Conservation (phyloP, 2,113 vertebrate species). For the Beaufortia kweichowensis region DNA sequence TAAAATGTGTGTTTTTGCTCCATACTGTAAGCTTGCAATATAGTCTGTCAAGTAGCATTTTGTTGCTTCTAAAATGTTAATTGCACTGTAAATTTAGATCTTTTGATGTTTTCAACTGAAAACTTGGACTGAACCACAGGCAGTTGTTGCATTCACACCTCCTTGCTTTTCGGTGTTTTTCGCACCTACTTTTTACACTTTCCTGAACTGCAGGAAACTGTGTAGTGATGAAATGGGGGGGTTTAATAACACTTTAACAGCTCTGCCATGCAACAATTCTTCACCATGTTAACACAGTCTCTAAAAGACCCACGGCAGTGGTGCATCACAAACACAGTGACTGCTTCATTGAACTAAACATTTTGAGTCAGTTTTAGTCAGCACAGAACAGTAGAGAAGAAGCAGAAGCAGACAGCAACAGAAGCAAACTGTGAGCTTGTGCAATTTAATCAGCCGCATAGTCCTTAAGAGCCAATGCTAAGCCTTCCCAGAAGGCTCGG, state of each 20-base stretch:
- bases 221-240: too few species aligned
- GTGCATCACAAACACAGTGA: slow-evolving; percentile 26
- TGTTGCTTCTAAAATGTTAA: too few species aligned
- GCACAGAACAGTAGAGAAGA: slow-evolving; percentile 6
- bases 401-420: not conserved
- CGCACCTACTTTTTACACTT: too few species aligned
- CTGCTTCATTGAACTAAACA: slow-evolving; percentile 40
- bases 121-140: too few species aligned
- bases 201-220: too few species aligned
- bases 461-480: not conserved
- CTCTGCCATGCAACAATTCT: not conserved
- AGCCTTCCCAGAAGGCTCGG: slow-evolving; percentile 6
- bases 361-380: slow-evolving; percentile 24
- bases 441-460: not conserved
- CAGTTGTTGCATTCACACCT: too few species aligned
- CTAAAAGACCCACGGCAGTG: slow-evolving; percentile 21
- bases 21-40: too few species aligned
- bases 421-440: not conserved
- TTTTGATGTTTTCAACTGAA: too few species aligned
- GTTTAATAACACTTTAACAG: slow-evolving; percentile 36
- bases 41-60: too few species aligned
- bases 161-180: too few species aligned
- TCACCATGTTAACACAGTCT: slow-evolving; percentile 17
- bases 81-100: too few species aligned
- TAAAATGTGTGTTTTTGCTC: too few species aligned